A percentile compares a stretch with the other conserved stretches of the same genome.
Evolutionary conservation across 2,797 vertebrate genomes (phyloP).

Genomic region (Pteropus rufus): DNA sequence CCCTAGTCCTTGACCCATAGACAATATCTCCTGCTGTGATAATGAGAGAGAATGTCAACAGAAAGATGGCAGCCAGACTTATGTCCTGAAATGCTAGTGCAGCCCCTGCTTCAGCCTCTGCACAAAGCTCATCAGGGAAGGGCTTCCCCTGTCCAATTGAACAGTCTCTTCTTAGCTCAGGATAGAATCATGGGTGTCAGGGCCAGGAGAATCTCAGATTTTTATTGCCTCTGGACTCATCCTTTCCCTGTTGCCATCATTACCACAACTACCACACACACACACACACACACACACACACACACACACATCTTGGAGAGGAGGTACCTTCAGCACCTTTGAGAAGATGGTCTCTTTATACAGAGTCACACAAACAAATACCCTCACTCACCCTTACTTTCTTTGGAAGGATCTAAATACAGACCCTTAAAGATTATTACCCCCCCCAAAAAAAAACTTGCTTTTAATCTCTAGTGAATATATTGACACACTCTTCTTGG

Average conservation of each 20-base stretch:
- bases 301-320: neutral
- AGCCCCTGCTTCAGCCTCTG: neutral
- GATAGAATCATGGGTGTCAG: neutral
- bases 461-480: neutral
- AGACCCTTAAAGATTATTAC: neutral
- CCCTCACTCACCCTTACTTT: neutral
- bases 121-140: neutral
- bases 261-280: neutral
- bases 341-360: neutral
- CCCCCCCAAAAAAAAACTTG: neutral
- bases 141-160: neutral
- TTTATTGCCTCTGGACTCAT: neutral
- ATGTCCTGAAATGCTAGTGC: neutral
- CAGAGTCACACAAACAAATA: neutral
- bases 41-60: neutral
- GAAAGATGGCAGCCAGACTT: neutral
- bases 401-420: slow-evolving; percentile 15
- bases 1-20: neutral
- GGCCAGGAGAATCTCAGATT: neutral
- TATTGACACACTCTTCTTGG: neutral
- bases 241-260: neutral
- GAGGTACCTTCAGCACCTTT: neutral
- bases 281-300: neutral
- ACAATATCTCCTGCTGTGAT: neutral
- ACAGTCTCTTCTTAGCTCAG: neutral